Base-by-base conservation (phyloP, 1,140 invertebrate genomes). In the Scaptomyza pallida region DNA sequence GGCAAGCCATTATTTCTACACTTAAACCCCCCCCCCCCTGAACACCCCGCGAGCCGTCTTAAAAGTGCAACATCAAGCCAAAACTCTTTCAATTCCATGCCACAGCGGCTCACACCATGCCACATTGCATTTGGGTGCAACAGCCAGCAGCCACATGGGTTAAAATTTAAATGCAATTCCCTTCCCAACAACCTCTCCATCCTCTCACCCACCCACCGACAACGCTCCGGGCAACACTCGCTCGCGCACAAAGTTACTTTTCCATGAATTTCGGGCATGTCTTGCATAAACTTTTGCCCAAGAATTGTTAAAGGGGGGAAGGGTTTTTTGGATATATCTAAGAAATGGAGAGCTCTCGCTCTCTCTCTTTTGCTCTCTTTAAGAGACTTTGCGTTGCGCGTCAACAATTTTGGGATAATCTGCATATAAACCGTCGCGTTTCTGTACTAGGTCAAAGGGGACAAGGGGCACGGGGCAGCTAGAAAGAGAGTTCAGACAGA, bases 1-100 rank as follows among this genome's bases (percentile, higher is more conserved):
- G 75, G 80, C 80, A 83, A 78, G 75, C 80, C 79, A 83, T 83
- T 85, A 83, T 79, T 83, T 83, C 51, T 68, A 23, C 43, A 33
- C 56, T 50, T 54, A 61, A 48, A 75, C 61, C 56, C 55, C 19
- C 13, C 54, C 50, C 35, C 35, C 6, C 13, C 5, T 26, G 44
- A 45, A 60, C 75, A 13, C 23, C 23, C 19, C 13, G n/a, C 3
- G 21, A 8, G 21, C 13, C n/a, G 47, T 51, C 59, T 62, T 43
- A 4, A 75, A 75, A 78, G 77, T 80, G 77, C 77, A 79, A 62
- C 77, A 78, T 80, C 76, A 71, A 62, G 59, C 65, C n/a, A 61
- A 72, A 71, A 62, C 48, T 54, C 50, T 54, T 63, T 63, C 60
- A 63, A 45, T 57, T 57, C 26, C 41, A 15, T 33, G 55, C 41